phyloP scores from a whole-genome alignment of 2,888 invertebrate genomes.

The Cryptocephalus primarius region DNA sequence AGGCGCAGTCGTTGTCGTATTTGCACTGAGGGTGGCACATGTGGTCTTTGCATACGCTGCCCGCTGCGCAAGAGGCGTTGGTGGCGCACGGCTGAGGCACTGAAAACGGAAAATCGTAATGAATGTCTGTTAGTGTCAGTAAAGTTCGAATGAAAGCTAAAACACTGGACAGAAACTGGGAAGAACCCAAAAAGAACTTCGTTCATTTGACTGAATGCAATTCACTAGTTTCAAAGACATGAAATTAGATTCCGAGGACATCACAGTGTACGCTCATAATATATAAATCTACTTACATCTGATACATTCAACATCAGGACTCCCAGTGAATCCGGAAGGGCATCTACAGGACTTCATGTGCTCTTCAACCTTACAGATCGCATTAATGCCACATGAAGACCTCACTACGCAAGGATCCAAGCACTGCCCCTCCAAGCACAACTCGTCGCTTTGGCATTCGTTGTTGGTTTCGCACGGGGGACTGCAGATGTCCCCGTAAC shows the following conservation, averaged over 20 bases:
- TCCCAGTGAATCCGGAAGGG: conserved; percentile 76
- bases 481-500: conserved; percentile 70
- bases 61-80: conserved; percentile 59
- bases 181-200: too few species aligned
- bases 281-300: conserved; percentile 50
- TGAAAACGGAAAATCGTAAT: conserved; percentile 29
- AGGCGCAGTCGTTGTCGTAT: conserved; percentile 71
- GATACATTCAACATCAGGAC: conserved; percentile 73
- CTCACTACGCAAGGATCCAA: conserved; percentile 65
- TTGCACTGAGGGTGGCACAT: conserved; percentile 71
- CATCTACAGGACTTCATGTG: conserved; percentile 74
- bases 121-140: background rate
- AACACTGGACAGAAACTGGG: too few species aligned
- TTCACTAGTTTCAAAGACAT: background rate
- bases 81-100: conserved; percentile 67
- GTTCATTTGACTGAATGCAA: too few species aligned
- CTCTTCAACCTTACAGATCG: conserved; percentile 58
- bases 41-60: conserved; percentile 65
- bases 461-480: conserved; percentile 67
- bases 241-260: background rate
- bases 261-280: background rate
- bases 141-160: too few species aligned
- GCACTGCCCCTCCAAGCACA: conserved; percentile 75
- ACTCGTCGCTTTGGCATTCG: conserved; percentile 69
- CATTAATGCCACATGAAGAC: conserved; percentile 75